Conservation (phyloP, 2,888 invertebrate species). For the Lumbricus terrestris region DNA sequence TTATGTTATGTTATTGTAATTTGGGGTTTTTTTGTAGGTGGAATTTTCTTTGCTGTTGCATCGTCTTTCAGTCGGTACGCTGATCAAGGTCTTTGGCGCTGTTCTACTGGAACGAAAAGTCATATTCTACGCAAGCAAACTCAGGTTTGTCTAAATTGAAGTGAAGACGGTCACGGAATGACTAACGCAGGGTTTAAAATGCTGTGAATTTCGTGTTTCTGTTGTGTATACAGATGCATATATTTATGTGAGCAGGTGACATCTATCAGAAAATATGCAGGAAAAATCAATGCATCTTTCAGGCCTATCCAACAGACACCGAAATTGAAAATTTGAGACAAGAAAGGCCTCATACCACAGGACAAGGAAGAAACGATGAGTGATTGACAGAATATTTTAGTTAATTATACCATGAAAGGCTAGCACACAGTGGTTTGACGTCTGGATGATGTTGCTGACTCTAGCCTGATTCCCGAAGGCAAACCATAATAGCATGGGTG, state of each 20-base stretch:
- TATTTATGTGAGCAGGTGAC: background rate
- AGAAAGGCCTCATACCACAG: too few species aligned
- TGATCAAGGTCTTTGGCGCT: conserved; percentile 73
- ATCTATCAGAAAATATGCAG: too few species aligned
- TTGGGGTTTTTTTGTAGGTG: conserved; percentile 44
- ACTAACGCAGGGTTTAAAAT: background rate
- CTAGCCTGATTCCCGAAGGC: too few species aligned
- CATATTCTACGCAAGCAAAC: conserved; percentile 70
- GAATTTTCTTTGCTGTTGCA: conserved; percentile 48
- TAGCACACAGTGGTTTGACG: too few species aligned
- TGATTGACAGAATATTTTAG: too few species aligned
- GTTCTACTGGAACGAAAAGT: conserved; percentile 76
- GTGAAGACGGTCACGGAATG: background rate
- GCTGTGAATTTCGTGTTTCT: background rate
- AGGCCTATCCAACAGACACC: too few species aligned
- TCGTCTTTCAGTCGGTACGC: conserved; percentile 49
- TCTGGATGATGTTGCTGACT: too few species aligned
- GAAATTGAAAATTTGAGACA: too few species aligned
- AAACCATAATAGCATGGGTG: too few species aligned
- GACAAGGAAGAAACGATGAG: too few species aligned
- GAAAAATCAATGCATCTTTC: too few species aligned
- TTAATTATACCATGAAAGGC: too few species aligned
- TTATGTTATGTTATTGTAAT: background rate
- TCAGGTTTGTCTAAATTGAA: conserved; percentile 57
- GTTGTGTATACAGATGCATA: background rate